Conservation (phyloP, 2,113 vertebrate genomes). For the Leucoraja erinaceus region DNA sequence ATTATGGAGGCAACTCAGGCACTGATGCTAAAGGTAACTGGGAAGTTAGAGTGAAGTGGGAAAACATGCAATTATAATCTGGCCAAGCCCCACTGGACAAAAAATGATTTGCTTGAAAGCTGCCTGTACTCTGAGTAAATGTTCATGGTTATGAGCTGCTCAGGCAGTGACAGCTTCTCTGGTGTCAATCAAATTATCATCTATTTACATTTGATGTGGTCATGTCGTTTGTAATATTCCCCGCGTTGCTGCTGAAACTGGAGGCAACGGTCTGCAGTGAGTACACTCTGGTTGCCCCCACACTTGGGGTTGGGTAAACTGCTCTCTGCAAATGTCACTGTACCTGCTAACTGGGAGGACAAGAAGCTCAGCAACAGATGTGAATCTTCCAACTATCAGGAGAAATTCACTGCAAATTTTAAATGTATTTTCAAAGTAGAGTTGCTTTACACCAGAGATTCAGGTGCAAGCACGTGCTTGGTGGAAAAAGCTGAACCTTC, state of each 20-base stretch:
- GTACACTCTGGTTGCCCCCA: constrained; percentile 75
- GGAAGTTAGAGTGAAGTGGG: constrained; percentile 94
- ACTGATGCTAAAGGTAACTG: constrained; percentile 92
- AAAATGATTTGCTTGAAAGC: constrained; percentile 98
- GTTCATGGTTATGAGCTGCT: constrained; percentile 77
- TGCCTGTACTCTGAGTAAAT: constrained; percentile 84
- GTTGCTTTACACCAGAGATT: constrained; percentile 89
- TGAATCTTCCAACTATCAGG: constrained; percentile 85
- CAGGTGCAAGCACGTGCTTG: constrained; percentile 60
- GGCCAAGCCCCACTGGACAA: constrained; percentile 88
- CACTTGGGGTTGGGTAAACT: constrained; percentile 72
- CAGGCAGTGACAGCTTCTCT: constrained; percentile 91
- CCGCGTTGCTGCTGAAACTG: constrained; percentile 86
- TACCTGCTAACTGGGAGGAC: constrained; percentile 91
- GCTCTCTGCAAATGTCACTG: constrained; percentile 97
- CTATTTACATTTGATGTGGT: constrained; percentile 99
- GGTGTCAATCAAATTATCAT: constrained; percentile 99
- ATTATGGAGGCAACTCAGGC: constrained; percentile 93
- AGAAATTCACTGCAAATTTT: constrained; percentile 93
- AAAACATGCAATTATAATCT: constrained; percentile 99
- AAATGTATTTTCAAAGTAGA: constrained; percentile 96
- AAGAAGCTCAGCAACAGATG: constrained; percentile 84
- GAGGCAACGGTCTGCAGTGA: constrained; percentile 60
- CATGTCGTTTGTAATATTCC: constrained; percentile 98
- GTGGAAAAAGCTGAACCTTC: constrained; percentile 57